Percentiles rank a stretch among this genome's conserved stretches.
These are phyloP conservation scores for Percina caprodes DNA, from an alignment of 2,113 vertebrate species.

Conservation along the genomic window DNA sequence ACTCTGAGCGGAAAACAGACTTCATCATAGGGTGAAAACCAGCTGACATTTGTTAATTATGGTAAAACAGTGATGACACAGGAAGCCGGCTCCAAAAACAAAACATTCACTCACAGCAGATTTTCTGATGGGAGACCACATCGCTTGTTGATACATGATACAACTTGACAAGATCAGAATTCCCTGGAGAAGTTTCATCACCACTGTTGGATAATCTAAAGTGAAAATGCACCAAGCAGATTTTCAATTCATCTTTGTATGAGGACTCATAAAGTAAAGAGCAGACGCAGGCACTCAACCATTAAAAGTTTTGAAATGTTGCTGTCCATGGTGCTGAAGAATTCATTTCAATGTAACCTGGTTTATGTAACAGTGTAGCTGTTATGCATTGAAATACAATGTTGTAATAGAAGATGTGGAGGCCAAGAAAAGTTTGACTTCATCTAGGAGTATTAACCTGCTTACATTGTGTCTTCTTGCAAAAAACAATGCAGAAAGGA, in stretches of 20 bases:
- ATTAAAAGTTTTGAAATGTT: background rate
- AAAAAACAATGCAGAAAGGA: too few relatives aligned
- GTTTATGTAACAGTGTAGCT: background rate
- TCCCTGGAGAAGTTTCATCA: constrained; percentile 29
- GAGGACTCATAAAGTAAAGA: background rate
- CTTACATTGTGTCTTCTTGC: background rate
- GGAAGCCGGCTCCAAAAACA: constrained; percentile 29
- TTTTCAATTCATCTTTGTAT: background rate
- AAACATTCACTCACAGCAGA: constrained; percentile 31
- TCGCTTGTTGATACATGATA: constrained; percentile 7
- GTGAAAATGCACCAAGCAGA: background rate
- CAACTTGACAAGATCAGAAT: constrained; percentile 19
- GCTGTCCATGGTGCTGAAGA: constrained; percentile 56
- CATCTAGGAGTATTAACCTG: background rate
- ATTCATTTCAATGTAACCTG: background rate
- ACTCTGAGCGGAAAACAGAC: constrained; percentile 14
- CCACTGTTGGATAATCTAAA: constrained; percentile 21
- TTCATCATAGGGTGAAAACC: constrained; percentile 49
- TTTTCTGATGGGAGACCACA: constrained; percentile 22
- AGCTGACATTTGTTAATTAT: constrained; percentile 60
- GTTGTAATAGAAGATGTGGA: rapidly evolving
- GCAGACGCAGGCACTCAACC: background rate
- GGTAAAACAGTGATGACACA: constrained; percentile 43
- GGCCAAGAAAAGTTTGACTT: background rate
- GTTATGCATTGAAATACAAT: background rate